Base-by-base conservation (phyloP, 2,797 vertebrate genomes). In the Sylvilagus floridanus region DNA sequence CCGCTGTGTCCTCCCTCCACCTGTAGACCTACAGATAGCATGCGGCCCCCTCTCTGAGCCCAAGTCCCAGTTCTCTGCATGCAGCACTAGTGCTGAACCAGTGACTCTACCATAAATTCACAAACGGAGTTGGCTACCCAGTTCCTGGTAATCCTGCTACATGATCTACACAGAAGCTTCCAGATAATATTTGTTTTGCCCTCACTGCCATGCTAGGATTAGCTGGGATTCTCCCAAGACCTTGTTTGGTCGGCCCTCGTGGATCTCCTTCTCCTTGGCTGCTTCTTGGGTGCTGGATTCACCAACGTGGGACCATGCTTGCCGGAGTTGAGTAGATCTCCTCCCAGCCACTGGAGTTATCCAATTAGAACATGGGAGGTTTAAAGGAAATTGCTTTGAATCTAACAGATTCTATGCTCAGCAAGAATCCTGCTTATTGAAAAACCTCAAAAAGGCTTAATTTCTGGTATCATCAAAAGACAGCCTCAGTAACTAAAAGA, bases 391-490 rank as follows among this genome's bases (percentile, higher is more conserved):
- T 17, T n/a, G 26, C 4, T 7, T 8, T 76, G 52, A 54, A 13
- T 57, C 1, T 7, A 57, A 78, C 14, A 50, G 75, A 95, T 94
- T 96, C 82, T 78, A 73, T 93, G 88, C 91, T 96, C 96, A 96
- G 94, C 97, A 97, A 94, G 62, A 96, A 93, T 85, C 92, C 95
- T 95, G 93, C 94, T 95, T 91, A 47, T 87, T 71, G 84, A 91
- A 96, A 96, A 91, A 95, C 96, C 88, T 91, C 94, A 82, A 95
- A 97, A 97, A 94, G 95, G 96, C 90, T 97, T 95, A 88, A 96
- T 96, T 96, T 95, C 90, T 84, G 86, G 93, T 94, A 88, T 90
- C 95, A 94, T 95, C 89, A 60, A 95, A 97, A 96, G 84, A 96
- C 86, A 78, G 50, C 62, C 96, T 96, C 94, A 86, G 89, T 96